phyloP scores from a whole-genome alignment of 2,113 vertebrate genomes.

The Paraplagusia blochii region DNA sequence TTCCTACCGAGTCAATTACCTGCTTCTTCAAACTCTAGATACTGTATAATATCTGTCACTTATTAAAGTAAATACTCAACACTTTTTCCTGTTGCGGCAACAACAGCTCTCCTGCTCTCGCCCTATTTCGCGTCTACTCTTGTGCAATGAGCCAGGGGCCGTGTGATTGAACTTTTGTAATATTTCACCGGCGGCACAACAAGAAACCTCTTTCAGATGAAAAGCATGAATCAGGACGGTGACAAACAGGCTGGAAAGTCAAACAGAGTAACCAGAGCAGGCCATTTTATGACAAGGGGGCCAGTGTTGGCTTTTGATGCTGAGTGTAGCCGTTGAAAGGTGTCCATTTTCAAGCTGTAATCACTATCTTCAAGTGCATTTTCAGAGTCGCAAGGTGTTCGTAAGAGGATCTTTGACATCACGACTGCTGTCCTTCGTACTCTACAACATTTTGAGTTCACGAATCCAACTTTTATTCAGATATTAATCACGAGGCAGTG shows the following conservation, averaged over 20 bases:
- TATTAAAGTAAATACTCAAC: conserved; percentile 1
- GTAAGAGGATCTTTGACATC: conserved; percentile 42
- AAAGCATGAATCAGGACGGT: conserved; percentile 63
- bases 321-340: conserved; percentile 70
- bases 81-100: conserved; percentile 7
- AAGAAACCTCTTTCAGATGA: conserved; percentile 66
- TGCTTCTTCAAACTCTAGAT: not conserved
- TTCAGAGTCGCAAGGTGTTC: conserved; percentile 43
- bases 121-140: conserved; percentile 43
- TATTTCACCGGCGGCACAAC: conserved; percentile 63
- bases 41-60: not conserved
- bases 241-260: conserved; percentile 74
- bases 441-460: no score
- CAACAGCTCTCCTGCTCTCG: conserved; percentile 43
- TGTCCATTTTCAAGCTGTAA: conserved; percentile 63
- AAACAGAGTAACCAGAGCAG: conserved; percentile 69
- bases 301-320: conserved; percentile 66
- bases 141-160: conserved; percentile 55
- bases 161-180: conserved; percentile 65
- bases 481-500: no score
- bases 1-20: no score
- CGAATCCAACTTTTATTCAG: no score
- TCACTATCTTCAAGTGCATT: conserved; percentile 59
- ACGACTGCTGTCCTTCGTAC: not conserved
- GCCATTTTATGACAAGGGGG: conserved; percentile 57